These are phyloP conservation scores for Pelusios castaneus DNA, from an alignment of 2,113 vertebrate genomes.

Conservation along the genomic window DNA sequence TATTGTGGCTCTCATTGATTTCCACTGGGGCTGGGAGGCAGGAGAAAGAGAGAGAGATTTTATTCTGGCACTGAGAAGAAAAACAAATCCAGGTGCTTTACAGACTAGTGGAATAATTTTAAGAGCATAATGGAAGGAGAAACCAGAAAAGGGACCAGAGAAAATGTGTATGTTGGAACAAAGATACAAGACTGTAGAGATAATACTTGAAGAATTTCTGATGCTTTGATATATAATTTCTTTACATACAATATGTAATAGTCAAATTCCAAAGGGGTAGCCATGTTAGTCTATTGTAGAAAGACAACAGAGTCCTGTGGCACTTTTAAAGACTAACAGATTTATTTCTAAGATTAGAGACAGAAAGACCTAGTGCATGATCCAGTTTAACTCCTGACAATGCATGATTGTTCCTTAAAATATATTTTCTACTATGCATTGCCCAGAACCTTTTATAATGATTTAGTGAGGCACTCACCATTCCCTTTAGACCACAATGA, in stretches of 20 bases:
- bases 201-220: not conserved
- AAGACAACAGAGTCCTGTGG: too few relatives aligned
- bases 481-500: not conserved
- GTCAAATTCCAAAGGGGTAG: too few relatives aligned
- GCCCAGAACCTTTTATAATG: not conserved
- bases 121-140: slow-evolving; percentile 25
- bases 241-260: not conserved
- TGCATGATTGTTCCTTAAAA: not conserved
- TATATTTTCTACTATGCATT: not conserved
- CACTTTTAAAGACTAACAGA: too few relatives aligned
- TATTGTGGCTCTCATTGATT: slow-evolving; percentile 55
- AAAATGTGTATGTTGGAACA: not conserved
- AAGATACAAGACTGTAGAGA: not conserved
- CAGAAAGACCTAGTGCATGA: not conserved
- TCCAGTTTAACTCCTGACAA: not conserved
- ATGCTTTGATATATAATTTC: not conserved
- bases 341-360: not conserved
- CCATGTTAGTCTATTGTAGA: too few relatives aligned
- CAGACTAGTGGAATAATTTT: slow-evolving; percentile 42
- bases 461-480: not conserved
- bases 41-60: slow-evolving; percentile 41
- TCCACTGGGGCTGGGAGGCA: slow-evolving; percentile 46
- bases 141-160: slow-evolving; percentile 18
- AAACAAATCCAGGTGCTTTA: slow-evolving; percentile 47
- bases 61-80: slow-evolving; percentile 58